Evolutionary conservation across 2,797 vertebrate species (phyloP), one percentile per base, ranked within the genome.

Genomic region (Dendrocincla tyrannina): DNA sequence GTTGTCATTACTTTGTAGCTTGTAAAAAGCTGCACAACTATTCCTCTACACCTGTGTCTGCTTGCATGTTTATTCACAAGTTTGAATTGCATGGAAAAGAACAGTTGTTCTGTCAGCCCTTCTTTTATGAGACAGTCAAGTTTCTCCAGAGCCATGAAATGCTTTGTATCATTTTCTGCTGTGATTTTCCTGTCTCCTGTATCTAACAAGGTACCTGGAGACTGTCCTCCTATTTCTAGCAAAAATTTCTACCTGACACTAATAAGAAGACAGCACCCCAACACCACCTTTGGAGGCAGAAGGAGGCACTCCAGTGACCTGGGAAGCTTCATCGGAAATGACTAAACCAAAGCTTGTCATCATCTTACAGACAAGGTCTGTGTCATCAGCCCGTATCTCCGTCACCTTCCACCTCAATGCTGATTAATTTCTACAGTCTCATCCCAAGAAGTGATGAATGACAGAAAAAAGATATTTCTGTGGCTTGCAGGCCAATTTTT

Each of bases 151-250:
- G 41, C 50, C 28, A 32, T 67, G 20, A 94, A 89, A 87, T 72
- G 23, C 22, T 89, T 82, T 63, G 20, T 88, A 49, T 88, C 76
- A 70, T 82, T 93, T 87, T 70, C 64, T 85, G 68, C 81, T 56
- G 30, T 72, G 41, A 87, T 77, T 85, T 75, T 75, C 84, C 85
- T 5, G 0, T 77, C 68, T 92, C 69, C 81, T 56, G 16, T 87
- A 85, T 46, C 84, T 96, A 96, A 92, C 75, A 72, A 92, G 86
- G 84, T 64, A 89, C 67, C 84, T 89, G 81, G 63, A 95, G 92
- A 88, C 78, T 3, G 2, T 85, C 49, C 32, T 88, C 28, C 41
- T 64, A 42, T 89, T 82, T 83, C 81, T 50, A 74, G 64, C 3
- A 5, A 70, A 70, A 53, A 77, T 85, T 93, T 85, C 78, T 92